These are phyloP conservation scores for Diorhabda carinulata DNA, from an alignment of 1,140 invertebrate genomes.

Conservation along the genomic window DNA sequence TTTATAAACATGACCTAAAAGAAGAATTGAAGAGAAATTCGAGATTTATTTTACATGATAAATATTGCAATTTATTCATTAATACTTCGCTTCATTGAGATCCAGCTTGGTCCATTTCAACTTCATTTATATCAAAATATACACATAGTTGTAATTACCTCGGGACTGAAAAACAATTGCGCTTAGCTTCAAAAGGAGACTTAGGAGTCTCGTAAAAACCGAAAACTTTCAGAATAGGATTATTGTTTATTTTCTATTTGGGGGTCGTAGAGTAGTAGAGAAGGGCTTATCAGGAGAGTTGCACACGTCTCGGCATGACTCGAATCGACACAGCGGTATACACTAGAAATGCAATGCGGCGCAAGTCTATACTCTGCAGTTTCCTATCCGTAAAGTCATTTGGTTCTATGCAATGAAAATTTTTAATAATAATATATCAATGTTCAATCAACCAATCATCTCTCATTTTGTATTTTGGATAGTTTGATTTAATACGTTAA, in stretches of 20 bases:
- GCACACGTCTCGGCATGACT: conserved; percentile 8
- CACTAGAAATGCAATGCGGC: conserved; percentile 32
- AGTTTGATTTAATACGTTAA: too few species aligned
- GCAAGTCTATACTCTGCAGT: conserved; percentile 23
- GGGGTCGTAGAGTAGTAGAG: conserved; percentile 1
- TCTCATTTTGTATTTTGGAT: too few species aligned
- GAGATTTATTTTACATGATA: too few species aligned
- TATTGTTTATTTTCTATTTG: conserved; percentile 16
- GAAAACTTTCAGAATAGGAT: conserved; percentile 8
- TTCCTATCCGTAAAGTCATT: not conserved
- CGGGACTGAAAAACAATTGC: not conserved
- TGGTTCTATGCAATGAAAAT: not conserved
- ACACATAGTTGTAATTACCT: too few species aligned
- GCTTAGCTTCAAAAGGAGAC: conserved; percentile 3
- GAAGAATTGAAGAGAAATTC: too few species aligned
- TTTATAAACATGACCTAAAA: too few species aligned
- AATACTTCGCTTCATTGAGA: too few species aligned
- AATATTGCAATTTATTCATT: too few species aligned
- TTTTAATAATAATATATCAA: too few species aligned
- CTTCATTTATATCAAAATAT: too few species aligned
- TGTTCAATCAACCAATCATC: too few species aligned
- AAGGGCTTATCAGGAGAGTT: conserved; percentile 15
- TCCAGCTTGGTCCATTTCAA: too few species aligned
- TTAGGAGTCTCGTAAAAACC: conserved; percentile 3
- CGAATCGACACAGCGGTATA: conserved; percentile 7